These are phyloP conservation scores for Blastomussa wellsi DNA, from an alignment of 92 coral and sea anemone genomes.

Conservation along the genomic window DNA sequence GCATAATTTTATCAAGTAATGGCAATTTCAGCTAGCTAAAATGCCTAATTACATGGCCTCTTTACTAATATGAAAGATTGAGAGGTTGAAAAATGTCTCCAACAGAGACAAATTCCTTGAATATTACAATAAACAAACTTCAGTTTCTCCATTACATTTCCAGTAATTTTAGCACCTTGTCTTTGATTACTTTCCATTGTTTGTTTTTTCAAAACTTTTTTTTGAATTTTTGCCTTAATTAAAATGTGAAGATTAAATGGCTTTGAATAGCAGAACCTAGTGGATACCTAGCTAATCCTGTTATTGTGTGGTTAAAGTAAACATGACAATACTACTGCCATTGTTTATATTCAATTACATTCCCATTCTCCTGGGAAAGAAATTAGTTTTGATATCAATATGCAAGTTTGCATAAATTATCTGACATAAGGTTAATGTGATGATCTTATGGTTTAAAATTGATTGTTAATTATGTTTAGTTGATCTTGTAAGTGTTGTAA, in stretches of 20 bases:
- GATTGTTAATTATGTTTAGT: background rate
- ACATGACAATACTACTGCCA: constrained; percentile 18
- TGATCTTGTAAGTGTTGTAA: background rate
- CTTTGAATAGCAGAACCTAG: constrained; percentile 11
- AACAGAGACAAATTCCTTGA: background rate
- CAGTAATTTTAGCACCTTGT: background rate
- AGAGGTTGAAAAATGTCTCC: background rate
- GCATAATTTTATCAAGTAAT: background rate
- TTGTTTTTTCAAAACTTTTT: constrained; percentile 3
- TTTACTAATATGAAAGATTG: background rate
- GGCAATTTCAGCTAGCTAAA: background rate
- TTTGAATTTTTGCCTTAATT: constrained; percentile 27
- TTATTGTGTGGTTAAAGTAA: constrained; percentile 1
- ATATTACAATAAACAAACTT: background rate
- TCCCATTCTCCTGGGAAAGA: constrained; percentile 1
- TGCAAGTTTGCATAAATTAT: constrained; percentile 18
- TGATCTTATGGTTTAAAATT: background rate
- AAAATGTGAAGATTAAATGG: constrained; percentile 19
- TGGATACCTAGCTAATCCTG: constrained; percentile 8
- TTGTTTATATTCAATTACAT: constrained; percentile 20
- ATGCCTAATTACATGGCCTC: background rate
- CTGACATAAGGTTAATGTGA: background rate
- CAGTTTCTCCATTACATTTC: background rate
- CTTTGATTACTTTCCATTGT: constrained; percentile 8
- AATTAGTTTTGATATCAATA: background rate